Conservation (phyloP, 2,113 vertebrate genomes). For the Rhinoderma darwinii region DNA sequence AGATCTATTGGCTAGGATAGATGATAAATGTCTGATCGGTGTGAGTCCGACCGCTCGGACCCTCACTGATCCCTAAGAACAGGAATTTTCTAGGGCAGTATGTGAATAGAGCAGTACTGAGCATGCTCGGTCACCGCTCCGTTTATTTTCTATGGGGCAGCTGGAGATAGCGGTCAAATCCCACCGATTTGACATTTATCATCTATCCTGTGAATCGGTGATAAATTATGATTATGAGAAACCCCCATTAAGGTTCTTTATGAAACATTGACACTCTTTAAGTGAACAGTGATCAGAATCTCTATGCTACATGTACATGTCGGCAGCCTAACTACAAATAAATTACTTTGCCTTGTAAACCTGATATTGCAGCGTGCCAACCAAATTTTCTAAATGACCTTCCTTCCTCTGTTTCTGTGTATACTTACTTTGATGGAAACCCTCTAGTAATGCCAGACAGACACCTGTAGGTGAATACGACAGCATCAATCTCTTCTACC, state of each 20-base stretch:
- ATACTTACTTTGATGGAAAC: slow-evolving; percentile 42
- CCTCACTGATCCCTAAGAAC: too few species aligned
- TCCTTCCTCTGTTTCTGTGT: slow-evolving; percentile 14
- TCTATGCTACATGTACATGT: background rate
- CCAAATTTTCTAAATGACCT: slow-evolving; percentile 40
- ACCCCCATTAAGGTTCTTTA: too few species aligned
- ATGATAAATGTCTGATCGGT: too few species aligned
- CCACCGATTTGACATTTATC: too few species aligned
- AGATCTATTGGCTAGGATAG: background rate
- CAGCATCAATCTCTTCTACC: slow-evolving; percentile 46
- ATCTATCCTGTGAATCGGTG: too few species aligned
- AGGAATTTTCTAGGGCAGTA: too few species aligned
- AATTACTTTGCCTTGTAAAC: background rate
- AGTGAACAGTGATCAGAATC: background rate
- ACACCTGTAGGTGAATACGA: slow-evolving; percentile 39
- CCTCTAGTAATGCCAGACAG: slow-evolving; percentile 35
- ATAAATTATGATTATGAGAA: too few species aligned
- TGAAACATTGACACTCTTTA: background rate
- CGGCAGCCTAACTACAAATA: background rate
- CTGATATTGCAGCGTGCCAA: slow-evolving; percentile 10
- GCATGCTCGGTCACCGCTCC: too few species aligned
- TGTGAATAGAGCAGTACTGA: too few species aligned
- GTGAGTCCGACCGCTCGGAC: too few species aligned
- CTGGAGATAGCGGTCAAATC: too few species aligned
- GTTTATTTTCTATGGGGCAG: too few species aligned